A percentile compares a stretch with the other conserved stretches of the same genome.
Evolutionary conservation across 2,888 invertebrate genomes (phyloP).

Genomic region (Emmelina monodactyla): DNA sequence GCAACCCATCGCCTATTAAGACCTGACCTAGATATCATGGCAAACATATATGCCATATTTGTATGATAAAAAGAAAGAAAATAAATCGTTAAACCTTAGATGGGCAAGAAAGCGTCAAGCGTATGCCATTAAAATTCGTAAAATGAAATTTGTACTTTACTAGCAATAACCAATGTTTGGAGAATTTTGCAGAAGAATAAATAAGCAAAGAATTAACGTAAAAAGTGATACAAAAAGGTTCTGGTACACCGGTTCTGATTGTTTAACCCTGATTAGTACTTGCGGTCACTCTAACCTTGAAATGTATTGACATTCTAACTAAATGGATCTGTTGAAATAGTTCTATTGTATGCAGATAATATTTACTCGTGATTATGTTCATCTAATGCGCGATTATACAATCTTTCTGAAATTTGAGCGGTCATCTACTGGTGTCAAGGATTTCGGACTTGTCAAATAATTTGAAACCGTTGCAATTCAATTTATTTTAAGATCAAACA

Average conservation of each 20-base stretch:
- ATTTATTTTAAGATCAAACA: no score
- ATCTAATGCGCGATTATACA: neutral
- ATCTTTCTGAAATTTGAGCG: no score
- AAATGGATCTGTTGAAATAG: neutral
- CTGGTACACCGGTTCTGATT: neutral
- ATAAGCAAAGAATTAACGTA: no score
- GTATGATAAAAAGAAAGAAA: neutral
- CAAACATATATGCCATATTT: neutral
- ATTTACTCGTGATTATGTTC: neutral
- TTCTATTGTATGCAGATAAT: slow-evolving; percentile 1
- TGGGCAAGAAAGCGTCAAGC: no score
- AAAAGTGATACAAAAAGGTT: neutral
- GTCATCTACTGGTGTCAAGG: no score
- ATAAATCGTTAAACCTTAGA: no score
- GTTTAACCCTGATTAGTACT: neutral
- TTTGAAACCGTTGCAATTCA: no score
- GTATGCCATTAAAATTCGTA: no score
- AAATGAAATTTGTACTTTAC: no score
- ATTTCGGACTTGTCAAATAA: no score
- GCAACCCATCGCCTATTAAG: slow-evolving; percentile 1
- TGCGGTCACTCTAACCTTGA: neutral
- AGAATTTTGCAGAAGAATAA: no score
- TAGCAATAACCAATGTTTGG: no score
- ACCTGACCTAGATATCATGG: neutral
- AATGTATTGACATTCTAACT: neutral